Evolutionary conservation across 2,113 vertebrate species (phyloP), one percentile per base, ranked within the genome.

Genomic region (Gnathonemus echidnorhynchus): DNA sequence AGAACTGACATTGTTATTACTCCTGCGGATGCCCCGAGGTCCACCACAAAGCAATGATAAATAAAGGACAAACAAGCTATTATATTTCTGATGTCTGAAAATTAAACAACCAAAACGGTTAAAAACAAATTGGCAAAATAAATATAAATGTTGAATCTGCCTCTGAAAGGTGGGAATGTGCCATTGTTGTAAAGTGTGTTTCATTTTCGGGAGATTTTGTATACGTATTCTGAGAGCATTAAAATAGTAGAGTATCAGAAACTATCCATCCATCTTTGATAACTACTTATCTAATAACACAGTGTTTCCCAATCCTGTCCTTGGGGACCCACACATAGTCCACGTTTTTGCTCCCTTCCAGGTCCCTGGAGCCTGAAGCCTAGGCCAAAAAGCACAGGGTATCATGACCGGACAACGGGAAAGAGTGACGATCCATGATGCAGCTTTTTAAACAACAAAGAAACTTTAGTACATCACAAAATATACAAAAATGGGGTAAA

Each of bases 61-160:
- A 50, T 35, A 52, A 87, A 52, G 27, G n/a, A 87, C 86, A 87
- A 86, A 86, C 83, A 86, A 86, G 83, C 83, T 49, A 46, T 49
- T 24, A 86, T 86, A 49, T 86, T 86, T 86, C 21, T 13, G 9
- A 42, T 48, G 74, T 35, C 17, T 58, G 21, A 35, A 11, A 80
- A 88, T 49, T 35, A 56, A 53, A 62, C n/a, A 88, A 24, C 52
- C 31, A 27, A 58, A 58, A 88, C 15, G 10, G 1, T 80, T 42
- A 42, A 80, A 74, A 80, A 80, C 35, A 80, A 42, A 39, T 39
- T 7, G 19, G 7, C 39, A 39, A 58, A 42, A 58, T 45, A 53
- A 88, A 62, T 58, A 88, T 15, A 88, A 58, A 52, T 88, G 52
- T 5, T 56, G n/a, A 49, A 56, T 88, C 50, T 35, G n/a, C 3